Conservation (phyloP, 2,797 vertebrate species). For the Melanotaenia trifasciata region DNA sequence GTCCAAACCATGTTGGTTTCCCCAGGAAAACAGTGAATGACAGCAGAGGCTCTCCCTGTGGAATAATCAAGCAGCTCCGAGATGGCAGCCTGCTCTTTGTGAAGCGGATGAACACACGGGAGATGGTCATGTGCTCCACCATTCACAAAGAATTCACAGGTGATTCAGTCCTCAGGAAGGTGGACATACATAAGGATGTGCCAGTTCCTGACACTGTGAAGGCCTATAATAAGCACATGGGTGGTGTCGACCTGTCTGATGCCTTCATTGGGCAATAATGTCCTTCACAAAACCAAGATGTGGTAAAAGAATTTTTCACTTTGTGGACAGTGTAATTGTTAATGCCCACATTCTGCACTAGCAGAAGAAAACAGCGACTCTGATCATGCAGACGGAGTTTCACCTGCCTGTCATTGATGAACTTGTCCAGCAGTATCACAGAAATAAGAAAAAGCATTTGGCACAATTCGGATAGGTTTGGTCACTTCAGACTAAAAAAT, state of each 20-base stretch:
- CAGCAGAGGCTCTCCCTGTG: neutral
- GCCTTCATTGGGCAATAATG: no score
- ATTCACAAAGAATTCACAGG: neutral
- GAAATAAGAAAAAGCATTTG: no score
- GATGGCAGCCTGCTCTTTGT: neutral
- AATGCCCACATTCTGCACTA: no score
- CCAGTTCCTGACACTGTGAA: slow-evolving; percentile 2
- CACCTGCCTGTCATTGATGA: no score
- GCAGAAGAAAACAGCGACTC: no score
- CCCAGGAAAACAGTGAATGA: neutral
- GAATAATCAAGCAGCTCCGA: neutral
- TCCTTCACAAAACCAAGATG: no score
- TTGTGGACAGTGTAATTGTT: no score
- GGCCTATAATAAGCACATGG: slow-evolving; percentile 28
- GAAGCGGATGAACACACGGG: neutral
- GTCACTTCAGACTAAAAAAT: no score
- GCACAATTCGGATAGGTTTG: no score
- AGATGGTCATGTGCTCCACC: slow-evolving; percentile 5
- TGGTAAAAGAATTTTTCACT: no score
- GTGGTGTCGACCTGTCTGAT: slow-evolving; percentile 16
- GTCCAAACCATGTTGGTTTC: neutral
- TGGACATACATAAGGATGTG: slow-evolving; percentile 1
- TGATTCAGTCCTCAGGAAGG: neutral
- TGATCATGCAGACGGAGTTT: no score
- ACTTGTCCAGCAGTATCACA: no score